phyloP scores from a whole-genome alignment of 1,140 invertebrate genomes.

The Hyphantria cunea region DNA sequence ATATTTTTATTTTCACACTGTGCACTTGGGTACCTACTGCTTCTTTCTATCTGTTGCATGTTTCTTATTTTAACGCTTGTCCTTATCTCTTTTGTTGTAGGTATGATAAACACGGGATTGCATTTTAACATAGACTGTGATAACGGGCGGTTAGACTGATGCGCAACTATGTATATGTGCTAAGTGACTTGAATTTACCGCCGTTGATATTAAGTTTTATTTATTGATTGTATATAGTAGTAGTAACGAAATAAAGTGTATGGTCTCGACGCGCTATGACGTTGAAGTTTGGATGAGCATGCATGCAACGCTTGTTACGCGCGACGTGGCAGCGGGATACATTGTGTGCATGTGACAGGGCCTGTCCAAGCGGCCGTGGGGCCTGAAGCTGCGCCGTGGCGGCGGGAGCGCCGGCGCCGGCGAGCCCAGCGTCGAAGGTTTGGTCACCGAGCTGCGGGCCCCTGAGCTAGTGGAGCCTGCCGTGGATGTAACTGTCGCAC shows the following conservation, averaged over 20 bases:
- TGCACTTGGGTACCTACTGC: slow-evolving; percentile 2
- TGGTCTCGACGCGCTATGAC: slow-evolving; percentile 30
- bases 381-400: slow-evolving; percentile 70
- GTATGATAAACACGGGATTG: slow-evolving; percentile 73
- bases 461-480: slow-evolving; percentile 72
- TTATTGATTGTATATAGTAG: slow-evolving; percentile 64
- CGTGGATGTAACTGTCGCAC: slow-evolving; percentile 62
- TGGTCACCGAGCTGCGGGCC: slow-evolving; percentile 68
- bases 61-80: slow-evolving; percentile 67
- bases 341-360: slow-evolving; percentile 59
- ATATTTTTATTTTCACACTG: slow-evolving; percentile 6
- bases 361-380: slow-evolving; percentile 82
- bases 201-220: slow-evolving; percentile 54
- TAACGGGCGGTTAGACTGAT: slow-evolving; percentile 56
- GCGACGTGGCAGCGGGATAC: slow-evolving; percentile 18
- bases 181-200: slow-evolving; percentile 59
- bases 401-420: slow-evolving; percentile 40
- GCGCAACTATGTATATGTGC: slow-evolving; percentile 52
- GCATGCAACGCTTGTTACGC: slow-evolving; percentile 58
- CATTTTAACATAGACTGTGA: slow-evolving; percentile 77
- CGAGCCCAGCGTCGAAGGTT: slow-evolving; percentile 59
- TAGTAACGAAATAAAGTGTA: slow-evolving; percentile 42
- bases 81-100: slow-evolving; percentile 79
- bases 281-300: slow-evolving; percentile 56
- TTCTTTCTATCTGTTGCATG: slow-evolving; percentile 60